Base-by-base conservation (phyloP, 2,888 invertebrate genomes). In the Cheiracanthium punctorium region DNA sequence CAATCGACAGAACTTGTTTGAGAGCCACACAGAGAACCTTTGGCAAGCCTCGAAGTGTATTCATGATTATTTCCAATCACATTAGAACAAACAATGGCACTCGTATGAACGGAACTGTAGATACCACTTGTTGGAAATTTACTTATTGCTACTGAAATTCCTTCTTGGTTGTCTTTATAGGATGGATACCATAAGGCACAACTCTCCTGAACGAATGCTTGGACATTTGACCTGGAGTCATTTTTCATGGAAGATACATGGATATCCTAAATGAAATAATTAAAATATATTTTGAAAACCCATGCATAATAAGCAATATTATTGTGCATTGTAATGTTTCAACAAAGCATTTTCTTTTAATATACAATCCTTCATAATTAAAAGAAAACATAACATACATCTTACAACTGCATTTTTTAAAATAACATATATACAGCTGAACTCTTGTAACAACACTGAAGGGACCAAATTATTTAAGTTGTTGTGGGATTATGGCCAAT, bases 101-200 rank as follows among this genome's bases (percentile, higher is more conserved):
- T 64, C 12, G n/a, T 58, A 32, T 85, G 84, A 7, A 85, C 79
- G 37, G 84, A 79, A 64, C 84, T 85, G 24, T 74, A 85, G 20
- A 85, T 79, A 70, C 67, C 79, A 32, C 64, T 69, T 1, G 79
- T 73, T 1, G 74, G 52, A 28, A 85, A 58, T 33, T 85, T 85
- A n/a, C 74, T 79, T 24, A 69, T 80, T 24, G 79, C 72, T 48
- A 85, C 70, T 41, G 58, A 69, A 73, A 80, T 43, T 69, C 58
- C 69, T 58, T 58, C 73, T n/a, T 37, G n/a, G 72, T 24, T 17
- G 24, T 58, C 58, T 20, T 24, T 24, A 58, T 8, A 58, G 58
- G 58, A 58, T 58, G 58, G 58, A 58, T 58, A 58, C 58, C 58
- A 58, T 58, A 81, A 81, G 81, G 81, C 81, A 81, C 81, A 43